Conservation (phyloP, 2,888 invertebrate species). For the Drosophila lacicola region DNA sequence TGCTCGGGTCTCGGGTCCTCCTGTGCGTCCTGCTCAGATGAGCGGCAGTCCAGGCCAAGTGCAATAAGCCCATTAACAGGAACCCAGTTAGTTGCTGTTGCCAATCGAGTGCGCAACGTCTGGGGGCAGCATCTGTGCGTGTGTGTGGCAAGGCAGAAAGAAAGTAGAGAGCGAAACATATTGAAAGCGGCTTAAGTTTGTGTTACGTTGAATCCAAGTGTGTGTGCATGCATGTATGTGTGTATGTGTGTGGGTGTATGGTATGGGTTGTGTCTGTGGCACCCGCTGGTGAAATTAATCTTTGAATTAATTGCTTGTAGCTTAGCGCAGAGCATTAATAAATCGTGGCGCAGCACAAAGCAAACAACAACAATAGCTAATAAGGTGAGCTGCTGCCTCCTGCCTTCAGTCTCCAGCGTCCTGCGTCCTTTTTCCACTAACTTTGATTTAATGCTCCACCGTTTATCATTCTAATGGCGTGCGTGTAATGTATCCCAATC, state of each 20-base stretch:
- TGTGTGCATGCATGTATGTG: constrained; percentile 1
- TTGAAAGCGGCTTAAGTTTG: constrained; percentile 46
- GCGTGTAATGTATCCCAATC: constrained; percentile 65
- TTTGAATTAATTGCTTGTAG: constrained; percentile 82
- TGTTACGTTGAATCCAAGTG: constrained; percentile 15
- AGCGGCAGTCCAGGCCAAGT: constrained; percentile 41
- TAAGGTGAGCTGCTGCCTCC: constrained; percentile 29
- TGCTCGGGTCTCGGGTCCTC: constrained; percentile 4
- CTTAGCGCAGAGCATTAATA: constrained; percentile 81
- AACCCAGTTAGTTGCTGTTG: constrained; percentile 35
- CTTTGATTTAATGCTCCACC: constrained; percentile 82
- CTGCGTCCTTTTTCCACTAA: constrained; percentile 66
- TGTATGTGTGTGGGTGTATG: background rate
- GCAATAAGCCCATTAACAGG: constrained; percentile 42
- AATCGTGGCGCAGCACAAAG: constrained; percentile 60
- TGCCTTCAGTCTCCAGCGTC: constrained; percentile 27
- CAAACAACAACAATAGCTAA: constrained; percentile 43
- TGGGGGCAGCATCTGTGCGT: constrained; percentile 50
- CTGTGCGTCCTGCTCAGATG: constrained; percentile 18
- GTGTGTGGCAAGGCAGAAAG: constrained; percentile 17
- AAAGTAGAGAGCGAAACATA: constrained; percentile 25
- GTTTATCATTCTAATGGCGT: constrained; percentile 82
- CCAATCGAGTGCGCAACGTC: constrained; percentile 27
- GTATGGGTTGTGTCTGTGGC: constrained; percentile 35
- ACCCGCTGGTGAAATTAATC: constrained; percentile 83